These are phyloP conservation scores for Cryptotermes secundus DNA, from an alignment of 1,140 invertebrate genomes.

Conservation along the genomic window DNA sequence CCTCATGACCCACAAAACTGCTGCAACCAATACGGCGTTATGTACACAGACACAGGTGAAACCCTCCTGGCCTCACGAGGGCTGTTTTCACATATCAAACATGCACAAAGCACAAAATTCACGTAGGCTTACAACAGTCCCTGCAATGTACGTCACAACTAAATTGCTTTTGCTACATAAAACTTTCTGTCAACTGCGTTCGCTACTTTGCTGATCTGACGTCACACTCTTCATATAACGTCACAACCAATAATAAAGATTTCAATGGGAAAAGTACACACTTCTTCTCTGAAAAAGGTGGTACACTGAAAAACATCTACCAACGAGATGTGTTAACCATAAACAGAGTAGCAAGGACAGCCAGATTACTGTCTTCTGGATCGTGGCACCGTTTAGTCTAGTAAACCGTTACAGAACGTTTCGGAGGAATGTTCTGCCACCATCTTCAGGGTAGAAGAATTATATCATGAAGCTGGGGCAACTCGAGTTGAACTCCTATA, in stretches of 20 bases:
- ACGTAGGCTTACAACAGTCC: not conserved
- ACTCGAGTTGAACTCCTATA: too few species aligned
- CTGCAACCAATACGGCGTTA: not conserved
- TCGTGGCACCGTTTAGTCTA: too few species aligned
- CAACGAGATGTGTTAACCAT: too few species aligned
- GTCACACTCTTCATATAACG: not conserved
- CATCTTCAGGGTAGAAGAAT: too few species aligned
- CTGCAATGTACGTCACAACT: not conserved
- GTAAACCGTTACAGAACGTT: too few species aligned
- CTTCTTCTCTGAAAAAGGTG: not conserved
- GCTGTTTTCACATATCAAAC: not conserved
- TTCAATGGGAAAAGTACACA: not conserved
- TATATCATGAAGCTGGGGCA: too few species aligned
- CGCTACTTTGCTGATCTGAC: not conserved
- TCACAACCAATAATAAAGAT: not conserved
- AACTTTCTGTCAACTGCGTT: not conserved
- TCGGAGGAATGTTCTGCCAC: too few species aligned
- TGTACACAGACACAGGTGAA: not conserved
- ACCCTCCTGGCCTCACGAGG: not conserved
- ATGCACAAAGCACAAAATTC: not conserved
- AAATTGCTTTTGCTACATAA: slow-evolving; percentile 5
- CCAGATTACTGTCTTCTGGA: too few species aligned
- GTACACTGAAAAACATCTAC: not conserved
- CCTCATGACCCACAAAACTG: not conserved
- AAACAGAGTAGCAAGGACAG: not conserved